Evolutionary conservation across 2,113 vertebrate species (phyloP).

Genomic region (Potamarius usumacintae): DNA sequence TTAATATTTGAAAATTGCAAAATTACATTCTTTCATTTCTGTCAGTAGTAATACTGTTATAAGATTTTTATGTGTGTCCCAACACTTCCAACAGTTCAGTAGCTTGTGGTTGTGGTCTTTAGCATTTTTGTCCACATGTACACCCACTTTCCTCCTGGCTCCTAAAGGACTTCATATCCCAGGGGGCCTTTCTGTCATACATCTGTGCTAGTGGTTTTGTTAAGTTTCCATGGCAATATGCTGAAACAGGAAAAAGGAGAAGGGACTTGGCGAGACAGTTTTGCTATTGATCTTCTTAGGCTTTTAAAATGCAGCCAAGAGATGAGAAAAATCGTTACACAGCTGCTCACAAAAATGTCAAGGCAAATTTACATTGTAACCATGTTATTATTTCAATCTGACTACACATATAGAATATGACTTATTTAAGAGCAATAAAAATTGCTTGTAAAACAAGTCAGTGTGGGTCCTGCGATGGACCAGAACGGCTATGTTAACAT

Average conservation of each 20-base stretch:
- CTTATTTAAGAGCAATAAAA: slow-evolving; percentile 40
- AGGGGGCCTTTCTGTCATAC: slow-evolving; percentile 30
- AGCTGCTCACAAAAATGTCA: slow-evolving; percentile 11
- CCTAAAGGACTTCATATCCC: slow-evolving; percentile 43
- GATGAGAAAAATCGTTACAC: slow-evolving; percentile 1
- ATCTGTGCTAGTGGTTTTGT: slow-evolving; percentile 29
- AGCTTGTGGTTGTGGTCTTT: slow-evolving; percentile 42
- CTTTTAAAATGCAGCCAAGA: slow-evolving; percentile 6
- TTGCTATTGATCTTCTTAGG: slow-evolving; percentile 34
- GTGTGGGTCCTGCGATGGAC: slow-evolving; percentile 5
- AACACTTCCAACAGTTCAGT: slow-evolving; percentile 11
- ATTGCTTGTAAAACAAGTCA: slow-evolving; percentile 24
- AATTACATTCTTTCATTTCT: not conserved
- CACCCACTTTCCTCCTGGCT: slow-evolving; percentile 30
- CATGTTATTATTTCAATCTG: slow-evolving; percentile 9
- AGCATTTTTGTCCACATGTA: slow-evolving; percentile 9
- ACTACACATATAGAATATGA: slow-evolving; percentile 32
- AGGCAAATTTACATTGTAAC: not conserved
- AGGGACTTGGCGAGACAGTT: slow-evolving; percentile 23
- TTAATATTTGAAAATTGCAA: not conserved
- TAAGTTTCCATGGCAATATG: slow-evolving; percentile 33
- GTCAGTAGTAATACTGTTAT: slow-evolving; percentile 34
- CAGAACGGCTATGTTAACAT: slow-evolving; percentile 7
- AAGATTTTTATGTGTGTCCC: slow-evolving; percentile 6
- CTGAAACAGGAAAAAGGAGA: slow-evolving; percentile 35